Conservation (phyloP, 1,140 invertebrate species). For the Mamestra configurata region DNA sequence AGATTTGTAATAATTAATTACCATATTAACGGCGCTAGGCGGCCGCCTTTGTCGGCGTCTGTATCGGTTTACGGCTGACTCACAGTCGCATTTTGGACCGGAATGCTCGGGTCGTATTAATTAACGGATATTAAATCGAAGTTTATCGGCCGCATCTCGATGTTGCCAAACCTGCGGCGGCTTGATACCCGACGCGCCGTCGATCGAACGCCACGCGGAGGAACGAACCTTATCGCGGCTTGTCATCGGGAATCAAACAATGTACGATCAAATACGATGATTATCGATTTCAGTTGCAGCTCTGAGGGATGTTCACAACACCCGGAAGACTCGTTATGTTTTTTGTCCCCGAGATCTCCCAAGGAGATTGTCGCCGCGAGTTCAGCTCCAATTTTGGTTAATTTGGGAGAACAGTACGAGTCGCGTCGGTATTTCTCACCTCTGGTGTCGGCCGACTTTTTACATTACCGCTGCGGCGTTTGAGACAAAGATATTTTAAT, state of each 20-base stretch:
- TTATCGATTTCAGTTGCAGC: constrained; percentile 70
- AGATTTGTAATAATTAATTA: constrained; percentile 86
- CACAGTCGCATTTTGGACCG: constrained; percentile 79
- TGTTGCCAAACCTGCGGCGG: constrained; percentile 84
- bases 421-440: constrained; percentile 81
- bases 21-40: constrained; percentile 84
- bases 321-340: constrained; percentile 55
- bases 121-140: constrained; percentile 87
- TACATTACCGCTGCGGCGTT: constrained; percentile 78
- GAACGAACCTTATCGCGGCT: constrained; percentile 75
- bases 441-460: constrained; percentile 77
- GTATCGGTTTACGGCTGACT: constrained; percentile 81
- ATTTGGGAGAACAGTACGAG: constrained; percentile 64
- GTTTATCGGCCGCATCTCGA: constrained; percentile 84
- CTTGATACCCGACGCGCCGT: constrained; percentile 73
- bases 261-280: constrained; percentile 83
- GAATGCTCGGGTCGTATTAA: constrained; percentile 85
- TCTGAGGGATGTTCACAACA: constrained; percentile 61
- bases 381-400: constrained; percentile 66
- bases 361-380: constrained; percentile 53
- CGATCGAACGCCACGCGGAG: constrained; percentile 69
- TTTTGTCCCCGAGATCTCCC: constrained; percentile 59
- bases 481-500: constrained; percentile 87
- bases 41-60: constrained; percentile 82
- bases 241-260: constrained; percentile 86